These are phyloP conservation scores for Periparus ater DNA, from an alignment of 2,797 vertebrate species.

Conservation along the genomic window DNA sequence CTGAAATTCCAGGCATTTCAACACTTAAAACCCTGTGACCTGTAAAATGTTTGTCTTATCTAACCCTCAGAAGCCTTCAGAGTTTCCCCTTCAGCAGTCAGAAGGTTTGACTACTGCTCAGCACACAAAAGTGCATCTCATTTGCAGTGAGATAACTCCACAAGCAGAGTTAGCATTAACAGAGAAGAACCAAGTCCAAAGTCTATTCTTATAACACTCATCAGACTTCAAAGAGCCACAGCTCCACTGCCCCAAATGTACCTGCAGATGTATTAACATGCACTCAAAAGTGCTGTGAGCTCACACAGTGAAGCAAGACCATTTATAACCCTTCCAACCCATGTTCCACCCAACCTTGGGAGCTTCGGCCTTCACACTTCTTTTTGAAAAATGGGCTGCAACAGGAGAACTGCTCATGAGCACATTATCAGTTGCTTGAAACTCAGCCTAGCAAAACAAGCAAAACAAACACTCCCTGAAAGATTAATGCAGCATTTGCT, in stretches of 20 bases:
- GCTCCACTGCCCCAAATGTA: neutral
- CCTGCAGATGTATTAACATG: neutral
- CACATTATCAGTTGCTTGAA: constrained; percentile 80
- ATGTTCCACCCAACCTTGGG: constrained; percentile 80
- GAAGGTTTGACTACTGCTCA: neutral
- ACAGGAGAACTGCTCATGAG: constrained; percentile 70
- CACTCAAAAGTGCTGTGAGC: neutral
- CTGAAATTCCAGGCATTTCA: neutral
- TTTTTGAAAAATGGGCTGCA: constrained; percentile 80
- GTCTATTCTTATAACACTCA: neutral
- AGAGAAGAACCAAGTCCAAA: neutral
- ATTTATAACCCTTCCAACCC: constrained; percentile 45
- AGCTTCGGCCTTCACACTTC: constrained; percentile 73
- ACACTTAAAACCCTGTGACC: neutral
- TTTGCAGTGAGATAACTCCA: neutral
- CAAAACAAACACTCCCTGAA: constrained; percentile 34
- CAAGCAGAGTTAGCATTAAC: neutral
- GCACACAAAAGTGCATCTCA: neutral
- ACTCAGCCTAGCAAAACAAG: constrained; percentile 75
- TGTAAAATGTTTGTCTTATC: neutral
- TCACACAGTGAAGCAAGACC: neutral
- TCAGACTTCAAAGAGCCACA: neutral
- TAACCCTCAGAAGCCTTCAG: neutral
- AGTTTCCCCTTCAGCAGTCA: neutral
- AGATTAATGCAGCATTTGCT: constrained; percentile 49